Percentiles rank a stretch among this genome's conserved stretches.
These are phyloP conservation scores for Enteromius argenteus DNA, from an alignment of 2,797 vertebrate genomes.

Conservation along the genomic window DNA sequence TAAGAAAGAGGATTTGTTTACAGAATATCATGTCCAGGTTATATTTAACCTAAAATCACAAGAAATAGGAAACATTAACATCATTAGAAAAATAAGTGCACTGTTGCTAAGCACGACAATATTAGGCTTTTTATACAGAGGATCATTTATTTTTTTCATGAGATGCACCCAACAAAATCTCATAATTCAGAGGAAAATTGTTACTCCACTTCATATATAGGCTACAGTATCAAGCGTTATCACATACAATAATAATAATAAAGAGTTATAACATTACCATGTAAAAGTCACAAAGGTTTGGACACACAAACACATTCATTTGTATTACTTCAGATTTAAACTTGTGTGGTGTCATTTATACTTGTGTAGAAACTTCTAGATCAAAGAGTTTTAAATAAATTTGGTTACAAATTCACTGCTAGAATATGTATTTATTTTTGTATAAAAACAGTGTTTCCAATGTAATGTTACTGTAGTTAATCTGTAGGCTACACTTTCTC, in stretches of 20 bases:
- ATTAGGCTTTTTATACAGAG: neutral
- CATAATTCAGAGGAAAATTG: neutral
- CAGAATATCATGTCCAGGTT: neutral
- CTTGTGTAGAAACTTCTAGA: neutral
- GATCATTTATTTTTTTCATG: neutral
- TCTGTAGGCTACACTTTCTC: too few species aligned
- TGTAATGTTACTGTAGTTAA: neutral
- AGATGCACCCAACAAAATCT: neutral
- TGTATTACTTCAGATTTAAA: neutral
- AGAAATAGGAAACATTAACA: neutral
- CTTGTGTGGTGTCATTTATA: too few species aligned
- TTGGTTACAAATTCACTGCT: neutral
- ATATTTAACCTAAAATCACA: neutral
- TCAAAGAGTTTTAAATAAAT: neutral
- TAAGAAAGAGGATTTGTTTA: constrained; percentile 7
- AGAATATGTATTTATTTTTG: neutral
- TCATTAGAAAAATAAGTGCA: neutral
- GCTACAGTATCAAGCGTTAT: neutral
- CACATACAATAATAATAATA: neutral
- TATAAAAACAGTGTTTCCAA: neutral
- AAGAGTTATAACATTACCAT: neutral
- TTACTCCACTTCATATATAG: neutral
- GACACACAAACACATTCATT: neutral
- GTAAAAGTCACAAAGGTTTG: constrained; percentile 7
- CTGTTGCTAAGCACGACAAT: neutral